Percentiles rank a stretch among this genome's conserved stretches.
phyloP scores from a whole-genome alignment of 2,888 invertebrate genomes.

The Schizotus pectinicornis region DNA sequence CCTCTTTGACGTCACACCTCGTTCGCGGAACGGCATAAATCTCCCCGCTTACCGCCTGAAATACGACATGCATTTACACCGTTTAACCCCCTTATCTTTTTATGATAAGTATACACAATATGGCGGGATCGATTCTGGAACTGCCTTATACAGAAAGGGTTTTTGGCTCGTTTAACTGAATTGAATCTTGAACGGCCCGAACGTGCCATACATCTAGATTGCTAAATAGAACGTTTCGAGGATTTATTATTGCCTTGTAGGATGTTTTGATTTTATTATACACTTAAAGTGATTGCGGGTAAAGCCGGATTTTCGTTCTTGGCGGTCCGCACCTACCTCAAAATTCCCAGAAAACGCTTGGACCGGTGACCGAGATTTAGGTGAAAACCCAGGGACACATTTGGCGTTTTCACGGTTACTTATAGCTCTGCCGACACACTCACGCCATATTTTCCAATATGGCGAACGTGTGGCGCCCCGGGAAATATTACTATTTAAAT shows the following conservation, averaged over 20 bases:
- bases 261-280: background rate
- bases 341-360: too few relatives aligned
- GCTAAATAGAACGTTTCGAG: background rate
- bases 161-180: constrained; percentile 16
- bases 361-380: too few relatives aligned
- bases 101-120: constrained; percentile 21
- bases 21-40: constrained; percentile 18
- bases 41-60: constrained; percentile 12
- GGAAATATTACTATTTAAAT: too few relatives aligned
- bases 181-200: constrained; percentile 17
- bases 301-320: too few relatives aligned
- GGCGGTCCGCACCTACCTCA: too few relatives aligned
- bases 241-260: background rate
- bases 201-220: constrained; percentile 21
- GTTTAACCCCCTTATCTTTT: constrained; percentile 18
- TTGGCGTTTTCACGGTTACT: too few relatives aligned
- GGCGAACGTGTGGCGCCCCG: too few relatives aligned
- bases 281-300: too few relatives aligned
- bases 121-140: constrained; percentile 9
- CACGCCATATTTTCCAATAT: too few relatives aligned
- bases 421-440: too few relatives aligned
- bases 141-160: constrained; percentile 9
- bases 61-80: constrained; percentile 13
- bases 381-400: too few relatives aligned
- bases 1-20: constrained; percentile 5